These are phyloP conservation scores for Acleris holmiana DNA, from an alignment of 2,888 invertebrate species.

Conservation along the genomic window DNA sequence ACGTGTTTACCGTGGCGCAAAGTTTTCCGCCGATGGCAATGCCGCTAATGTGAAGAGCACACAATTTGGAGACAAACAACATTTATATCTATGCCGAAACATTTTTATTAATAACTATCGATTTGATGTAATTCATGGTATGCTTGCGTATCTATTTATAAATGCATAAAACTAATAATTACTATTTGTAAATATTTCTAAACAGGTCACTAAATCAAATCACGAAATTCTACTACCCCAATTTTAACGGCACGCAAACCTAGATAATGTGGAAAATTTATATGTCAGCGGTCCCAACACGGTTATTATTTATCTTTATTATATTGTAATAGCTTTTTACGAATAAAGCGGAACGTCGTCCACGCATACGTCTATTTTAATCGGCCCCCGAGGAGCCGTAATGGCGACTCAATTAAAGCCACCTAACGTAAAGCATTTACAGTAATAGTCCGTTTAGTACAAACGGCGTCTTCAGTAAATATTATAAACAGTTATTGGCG, in stretches of 20 bases:
- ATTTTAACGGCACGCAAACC: slow-evolving; percentile 33
- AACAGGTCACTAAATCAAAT: slow-evolving; percentile 14
- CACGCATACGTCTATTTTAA: slow-evolving; percentile 38
- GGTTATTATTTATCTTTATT: slow-evolving; percentile 38
- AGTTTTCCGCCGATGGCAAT: slow-evolving; percentile 30
- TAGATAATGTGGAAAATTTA: slow-evolving; percentile 37
- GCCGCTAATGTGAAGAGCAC: slow-evolving; percentile 20
- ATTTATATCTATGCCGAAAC: not conserved
- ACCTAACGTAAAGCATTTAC: slow-evolving; percentile 71
- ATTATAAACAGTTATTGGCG: slow-evolving; percentile 68
- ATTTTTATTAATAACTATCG: no score
- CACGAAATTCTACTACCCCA: slow-evolving; percentile 24
- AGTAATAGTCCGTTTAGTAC: slow-evolving; percentile 71
- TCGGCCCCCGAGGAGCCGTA: slow-evolving; percentile 51
- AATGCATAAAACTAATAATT: not conserved
- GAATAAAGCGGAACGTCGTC: slow-evolving; percentile 37
- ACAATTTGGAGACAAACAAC: slow-evolving; percentile 17
- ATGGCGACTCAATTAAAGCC: slow-evolving; percentile 63
- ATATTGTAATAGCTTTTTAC: slow-evolving; percentile 36
- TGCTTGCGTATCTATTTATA: no score
- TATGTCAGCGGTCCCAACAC: slow-evolving; percentile 34
- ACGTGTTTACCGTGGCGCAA: slow-evolving; percentile 32
- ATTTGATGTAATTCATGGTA: no score
- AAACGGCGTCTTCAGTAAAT: slow-evolving; percentile 68
- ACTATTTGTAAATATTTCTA: slow-evolving; percentile 1